Evolutionary conservation across 2,113 vertebrate genomes (phyloP), one percentile per base, ranked within the genome.

Genomic region (Vulpes lagopus): DNA sequence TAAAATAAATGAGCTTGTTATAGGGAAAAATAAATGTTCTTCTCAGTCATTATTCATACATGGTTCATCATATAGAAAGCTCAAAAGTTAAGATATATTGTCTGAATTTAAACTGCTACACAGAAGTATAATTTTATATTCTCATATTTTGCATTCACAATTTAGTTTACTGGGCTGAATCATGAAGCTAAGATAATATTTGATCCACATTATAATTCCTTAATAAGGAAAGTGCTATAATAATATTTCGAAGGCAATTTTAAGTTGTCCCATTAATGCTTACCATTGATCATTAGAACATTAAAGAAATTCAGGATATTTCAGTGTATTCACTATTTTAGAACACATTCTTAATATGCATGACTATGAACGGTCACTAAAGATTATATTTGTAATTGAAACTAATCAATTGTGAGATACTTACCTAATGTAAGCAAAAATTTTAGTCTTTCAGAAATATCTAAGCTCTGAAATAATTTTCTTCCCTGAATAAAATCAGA

Each of bases 381-480:
- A 67, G 16, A 73, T 59, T 89, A 93, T 51, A 55, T 78, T 79
- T 90, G 69, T 4, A 91, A 14, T 35, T 87, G 80, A 87, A 90
- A 94, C 53, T 55, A 82, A 95, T 65, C 23, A 91, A 74, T 49
- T 92, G 22, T 10, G 76, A 64, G 91, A 95, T 78, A 99, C 99
- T 99, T 98, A 99, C 99, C 99, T 95, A 99, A 98, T 88, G 98
- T 99, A 90, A 99, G 98, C 93, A 99, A 99, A 98, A 99, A 99
- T 97, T 99, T 99, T 96, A 99, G 51, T 97, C 99, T 99, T 98
- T 99, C 99, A 76, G 99, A 99, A 98, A 99, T 99, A 90, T 99
- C 99, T 97, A 99, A 98, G 96, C 99, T 99, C 95, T 99, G 99
- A 98, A 99, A 99, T 95, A 99, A 98, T 97, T 99, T 99, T 98